Conservation (phyloP, 2,113 vertebrate genomes). For the Anhinga anhinga region DNA sequence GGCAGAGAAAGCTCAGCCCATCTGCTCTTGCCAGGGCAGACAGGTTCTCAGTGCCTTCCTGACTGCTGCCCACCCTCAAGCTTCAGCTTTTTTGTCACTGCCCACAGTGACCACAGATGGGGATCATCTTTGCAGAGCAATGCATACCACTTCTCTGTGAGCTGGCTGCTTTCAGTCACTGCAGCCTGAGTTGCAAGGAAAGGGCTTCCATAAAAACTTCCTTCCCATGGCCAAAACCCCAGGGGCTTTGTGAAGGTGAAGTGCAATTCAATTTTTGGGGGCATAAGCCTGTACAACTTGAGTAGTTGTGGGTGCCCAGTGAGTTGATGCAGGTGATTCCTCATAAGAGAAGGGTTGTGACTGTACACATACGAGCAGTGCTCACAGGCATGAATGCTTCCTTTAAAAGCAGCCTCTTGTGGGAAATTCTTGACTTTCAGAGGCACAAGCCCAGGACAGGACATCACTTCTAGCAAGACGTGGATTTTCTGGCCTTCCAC, state of each 20-base stretch:
- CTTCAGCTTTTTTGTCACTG: background rate
- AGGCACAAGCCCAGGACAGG: background rate
- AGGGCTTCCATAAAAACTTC: background rate
- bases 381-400: background rate
- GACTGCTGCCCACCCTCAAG: background rate
- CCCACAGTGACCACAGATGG: background rate
- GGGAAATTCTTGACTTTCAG: background rate
- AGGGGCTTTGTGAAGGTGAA: background rate
- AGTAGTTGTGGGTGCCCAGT: background rate
- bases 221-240: background rate
- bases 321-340: background rate
- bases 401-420: background rate
- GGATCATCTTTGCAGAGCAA: background rate
- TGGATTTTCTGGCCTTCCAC: background rate
- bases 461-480: background rate
- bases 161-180: background rate
- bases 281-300: background rate
- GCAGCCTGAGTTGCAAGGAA: background rate
- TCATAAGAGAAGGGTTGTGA: background rate
- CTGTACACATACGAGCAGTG: accelerated
- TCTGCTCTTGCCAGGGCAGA: background rate
- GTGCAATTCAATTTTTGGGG: accelerated
- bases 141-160: background rate
- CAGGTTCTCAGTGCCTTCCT: background rate
- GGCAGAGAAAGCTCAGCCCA: background rate